These are phyloP conservation scores for Sebastes wilsoni DNA, from an alignment of 2,797 vertebrate species.

Conservation along the genomic window DNA sequence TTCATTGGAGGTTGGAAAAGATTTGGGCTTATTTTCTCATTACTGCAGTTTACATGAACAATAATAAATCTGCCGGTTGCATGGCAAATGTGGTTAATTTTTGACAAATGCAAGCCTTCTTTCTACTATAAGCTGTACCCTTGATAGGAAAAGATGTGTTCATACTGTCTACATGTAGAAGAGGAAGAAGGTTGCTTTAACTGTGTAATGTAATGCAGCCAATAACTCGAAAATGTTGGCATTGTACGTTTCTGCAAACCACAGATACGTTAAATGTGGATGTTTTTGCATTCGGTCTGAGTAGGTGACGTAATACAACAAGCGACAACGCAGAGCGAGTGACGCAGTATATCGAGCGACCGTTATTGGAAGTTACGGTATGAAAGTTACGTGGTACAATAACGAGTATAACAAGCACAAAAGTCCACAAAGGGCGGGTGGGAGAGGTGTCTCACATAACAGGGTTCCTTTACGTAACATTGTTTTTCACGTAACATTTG, in stretches of 20 bases:
- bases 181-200: background rate
- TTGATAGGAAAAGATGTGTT: background rate
- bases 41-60: conserved; percentile 43
- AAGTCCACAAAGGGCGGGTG: background rate
- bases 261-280: background rate
- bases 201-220: background rate
- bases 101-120: background rate
- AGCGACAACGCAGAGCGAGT: too few relatives aligned
- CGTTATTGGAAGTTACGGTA: too few relatives aligned
- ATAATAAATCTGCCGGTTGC: conserved; percentile 14
- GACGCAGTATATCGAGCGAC: too few relatives aligned
- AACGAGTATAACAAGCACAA: background rate
- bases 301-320: too few relatives aligned
- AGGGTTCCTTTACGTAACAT: too few relatives aligned
- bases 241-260: too few relatives aligned
- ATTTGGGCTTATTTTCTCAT: conserved; percentile 55
- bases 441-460: too few relatives aligned
- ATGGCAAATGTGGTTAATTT: conserved; percentile 2
- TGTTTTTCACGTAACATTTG: too few relatives aligned
- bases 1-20: conserved; percentile 44
- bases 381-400: background rate
- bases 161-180: background rate
- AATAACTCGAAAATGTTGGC: background rate
- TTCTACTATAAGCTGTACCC: background rate
- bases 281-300: background rate